Evolutionary conservation across 2,797 vertebrate genomes (phyloP).

Genomic region (Propithecus deckenii): DNA sequence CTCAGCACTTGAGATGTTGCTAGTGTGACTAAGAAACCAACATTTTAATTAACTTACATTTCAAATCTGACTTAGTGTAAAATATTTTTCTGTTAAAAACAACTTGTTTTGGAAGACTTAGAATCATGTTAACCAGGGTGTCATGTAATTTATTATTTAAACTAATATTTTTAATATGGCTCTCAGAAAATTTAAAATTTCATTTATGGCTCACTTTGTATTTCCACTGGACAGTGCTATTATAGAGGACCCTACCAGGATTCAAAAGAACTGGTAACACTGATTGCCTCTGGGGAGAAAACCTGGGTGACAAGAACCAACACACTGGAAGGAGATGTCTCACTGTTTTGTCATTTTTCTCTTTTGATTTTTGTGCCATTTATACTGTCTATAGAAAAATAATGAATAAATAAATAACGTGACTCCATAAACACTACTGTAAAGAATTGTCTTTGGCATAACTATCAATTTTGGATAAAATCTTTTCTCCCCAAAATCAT

Average conservation of each 20-base stretch:
- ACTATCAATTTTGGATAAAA: not conserved
- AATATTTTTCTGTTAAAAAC: conserved; percentile 21
- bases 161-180: not conserved
- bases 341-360: not conserved
- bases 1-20: not conserved
- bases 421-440: not conserved
- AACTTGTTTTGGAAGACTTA: not conserved
- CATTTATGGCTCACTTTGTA: not conserved
- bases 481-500: not conserved
- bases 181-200: not conserved
- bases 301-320: not conserved
- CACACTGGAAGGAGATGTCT: not conserved
- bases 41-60: not conserved
- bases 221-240: not conserved
- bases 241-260: not conserved
- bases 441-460: not conserved
- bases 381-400: not conserved
- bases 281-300: not conserved
- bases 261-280: not conserved
- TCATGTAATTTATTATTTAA: not conserved
- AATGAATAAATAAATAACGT: not conserved
- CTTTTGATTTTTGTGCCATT: not conserved
- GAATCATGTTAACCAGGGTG: not conserved
- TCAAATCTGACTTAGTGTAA: not conserved
- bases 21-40: not conserved